Conservation (phyloP, 2,888 invertebrate species). For the Drosophila greeni region DNA sequence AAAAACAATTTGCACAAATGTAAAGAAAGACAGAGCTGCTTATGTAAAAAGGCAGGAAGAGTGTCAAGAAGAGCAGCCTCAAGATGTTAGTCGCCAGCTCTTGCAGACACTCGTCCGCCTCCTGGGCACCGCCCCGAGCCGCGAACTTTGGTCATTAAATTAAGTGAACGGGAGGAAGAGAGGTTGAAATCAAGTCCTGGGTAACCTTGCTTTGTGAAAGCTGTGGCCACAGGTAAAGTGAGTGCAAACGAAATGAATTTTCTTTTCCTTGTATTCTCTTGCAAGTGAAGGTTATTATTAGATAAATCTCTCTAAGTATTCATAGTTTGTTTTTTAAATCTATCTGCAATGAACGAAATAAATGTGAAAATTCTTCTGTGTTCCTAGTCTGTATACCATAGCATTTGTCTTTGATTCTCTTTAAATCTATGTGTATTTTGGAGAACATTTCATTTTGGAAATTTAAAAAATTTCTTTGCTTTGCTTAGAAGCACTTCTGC, state of each 20-base stretch:
- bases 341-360: neutral
- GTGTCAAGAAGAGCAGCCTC: neutral
- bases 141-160: constrained; percentile 69
- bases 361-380: too few relatives aligned
- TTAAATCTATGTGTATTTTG: too few relatives aligned
- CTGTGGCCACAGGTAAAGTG: constrained; percentile 5
- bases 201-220: too few relatives aligned
- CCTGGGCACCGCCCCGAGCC: constrained; percentile 57
- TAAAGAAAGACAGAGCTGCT: constrained; percentile 68
- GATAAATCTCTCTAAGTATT: too few relatives aligned
- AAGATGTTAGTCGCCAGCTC: constrained; percentile 3
- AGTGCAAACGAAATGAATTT: neutral
- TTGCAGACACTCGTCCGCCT: constrained; percentile 11
- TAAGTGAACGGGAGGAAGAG: constrained; percentile 56
- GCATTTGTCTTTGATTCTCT: too few relatives aligned
- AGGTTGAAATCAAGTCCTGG: constrained; percentile 11
- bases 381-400: too few relatives aligned
- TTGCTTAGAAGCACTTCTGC: neutral
- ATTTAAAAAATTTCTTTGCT: too few relatives aligned
- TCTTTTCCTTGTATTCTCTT: neutral
- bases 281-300: neutral
- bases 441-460: too few relatives aligned
- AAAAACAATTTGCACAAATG: constrained; percentile 72
- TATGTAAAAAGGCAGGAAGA: constrained; percentile 53
- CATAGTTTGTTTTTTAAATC: neutral